phyloP scores from a whole-genome alignment of 2,888 invertebrate species.

The Papilio elwesi region DNA sequence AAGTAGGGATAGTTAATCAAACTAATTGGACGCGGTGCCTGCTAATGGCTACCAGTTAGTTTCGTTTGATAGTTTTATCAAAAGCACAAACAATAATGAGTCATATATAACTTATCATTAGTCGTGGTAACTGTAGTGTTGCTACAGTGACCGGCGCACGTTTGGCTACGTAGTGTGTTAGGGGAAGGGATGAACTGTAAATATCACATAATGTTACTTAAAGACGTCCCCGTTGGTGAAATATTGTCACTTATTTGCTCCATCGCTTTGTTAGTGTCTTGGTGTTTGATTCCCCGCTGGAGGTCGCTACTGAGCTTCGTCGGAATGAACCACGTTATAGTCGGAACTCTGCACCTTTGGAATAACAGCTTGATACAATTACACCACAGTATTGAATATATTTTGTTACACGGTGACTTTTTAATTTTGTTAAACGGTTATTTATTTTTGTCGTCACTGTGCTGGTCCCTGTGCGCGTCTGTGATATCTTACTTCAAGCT shows the following conservation, averaged over 20 bases:
- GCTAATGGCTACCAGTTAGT: too few relatives aligned
- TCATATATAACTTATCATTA: too few relatives aligned
- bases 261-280: conserved; percentile 40
- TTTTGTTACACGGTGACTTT: background rate
- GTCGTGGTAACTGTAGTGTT: too few relatives aligned
- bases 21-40: too few relatives aligned
- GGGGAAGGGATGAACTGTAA: too few relatives aligned
- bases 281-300: conserved; percentile 46
- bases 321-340: conserved; percentile 44
- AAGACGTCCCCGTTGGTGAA: background rate
- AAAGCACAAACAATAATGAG: too few relatives aligned
- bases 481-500: conserved; percentile 44
- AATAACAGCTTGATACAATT: background rate
- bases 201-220: too few relatives aligned
- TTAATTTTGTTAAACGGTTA: conserved; percentile 17
- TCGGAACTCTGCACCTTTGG: conserved; percentile 44
- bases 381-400: background rate
- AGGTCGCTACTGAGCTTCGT: conserved; percentile 47
- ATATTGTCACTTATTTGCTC: conserved; percentile 42
- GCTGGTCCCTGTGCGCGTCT: conserved; percentile 46
- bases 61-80: too few relatives aligned
- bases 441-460: conserved; percentile 36
- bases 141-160: too few relatives aligned
- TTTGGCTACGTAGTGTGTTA: too few relatives aligned
- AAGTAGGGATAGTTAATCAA: too few relatives aligned